Evolutionary conservation across 2,797 vertebrate species (phyloP).

Genomic region (Onychomys leucogaster): DNA sequence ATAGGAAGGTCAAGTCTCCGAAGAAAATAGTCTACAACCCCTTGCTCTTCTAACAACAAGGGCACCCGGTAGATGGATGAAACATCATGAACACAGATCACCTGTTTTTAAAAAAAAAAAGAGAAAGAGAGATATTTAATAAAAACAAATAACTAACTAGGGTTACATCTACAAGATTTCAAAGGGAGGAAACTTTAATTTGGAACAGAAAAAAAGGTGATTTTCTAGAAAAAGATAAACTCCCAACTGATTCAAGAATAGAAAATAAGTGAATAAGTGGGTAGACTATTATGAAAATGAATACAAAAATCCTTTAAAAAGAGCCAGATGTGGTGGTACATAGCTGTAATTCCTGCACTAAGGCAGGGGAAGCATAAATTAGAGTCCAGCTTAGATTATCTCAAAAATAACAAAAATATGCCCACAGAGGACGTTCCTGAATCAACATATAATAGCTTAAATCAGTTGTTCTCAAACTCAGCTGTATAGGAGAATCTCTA

Average conservation of each 20-base stretch:
- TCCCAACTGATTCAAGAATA: slow-evolving; percentile 23
- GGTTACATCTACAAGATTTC: background rate
- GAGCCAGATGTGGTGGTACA: background rate
- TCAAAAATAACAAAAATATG: background rate
- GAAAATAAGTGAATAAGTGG: slow-evolving; percentile 20
- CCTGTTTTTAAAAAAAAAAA: slow-evolving; percentile 87
- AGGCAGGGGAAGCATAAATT: background rate
- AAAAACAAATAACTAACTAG: background rate
- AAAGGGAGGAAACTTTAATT: background rate
- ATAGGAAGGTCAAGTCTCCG: slow-evolving; percentile 93
- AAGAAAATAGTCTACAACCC: slow-evolving; percentile 95
- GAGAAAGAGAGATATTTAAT: background rate
- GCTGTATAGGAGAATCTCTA: background rate
- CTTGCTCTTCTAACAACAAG: slow-evolving; percentile 95
- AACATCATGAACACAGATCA: slow-evolving; percentile 97
- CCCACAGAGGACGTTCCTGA: background rate
- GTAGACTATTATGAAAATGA: background rate
- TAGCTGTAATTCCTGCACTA: background rate
- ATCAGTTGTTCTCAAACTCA: background rate
- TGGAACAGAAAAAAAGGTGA: slow-evolving; percentile 34
- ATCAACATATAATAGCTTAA: background rate
- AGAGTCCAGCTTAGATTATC: background rate
- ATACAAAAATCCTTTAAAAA: slow-evolving; percentile 4
- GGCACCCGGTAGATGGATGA: slow-evolving; percentile 96
- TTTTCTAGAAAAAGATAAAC: slow-evolving; percentile 57